Base-by-base conservation (phyloP, 1,140 invertebrate species). In the Drosophila littoralis region DNA sequence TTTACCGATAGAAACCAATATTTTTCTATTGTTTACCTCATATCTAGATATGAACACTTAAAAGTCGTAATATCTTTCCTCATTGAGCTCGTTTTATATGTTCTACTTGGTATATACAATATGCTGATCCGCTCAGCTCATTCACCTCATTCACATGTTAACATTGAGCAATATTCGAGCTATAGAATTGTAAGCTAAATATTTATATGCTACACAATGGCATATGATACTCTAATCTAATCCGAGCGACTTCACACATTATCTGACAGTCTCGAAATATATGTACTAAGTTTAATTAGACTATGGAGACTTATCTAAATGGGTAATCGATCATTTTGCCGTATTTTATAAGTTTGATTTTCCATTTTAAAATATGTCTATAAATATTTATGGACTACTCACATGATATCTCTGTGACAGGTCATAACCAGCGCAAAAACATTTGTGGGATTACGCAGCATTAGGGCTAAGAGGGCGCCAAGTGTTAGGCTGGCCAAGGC, bases 381-480 rank as follows among this genome's bases (percentile, higher is more conserved):
- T 28, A 28, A 28, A 28, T 28, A 28, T 28, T 28, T 28, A 4
- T 5, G 0, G 22, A 28, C 22, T 57, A 91, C 90, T 88, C 59
- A 92, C 91, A 77, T 72, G 2, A 73, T 8, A 54, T 92, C 91
- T 9, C 91, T 64, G 7, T 28, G 17, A 1, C 65, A 38, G 5
- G 90, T 92, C 73, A 77, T 80, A 1, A 75, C 72, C 32, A 81
- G 42, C 0, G 75, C 77, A 46, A 73, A 92, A 1, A 91, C 81
- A 22, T 75, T 75, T 2, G 66, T 77, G 13, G 90, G 84, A 64
- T 72, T 91, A 7, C 72, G 36, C 6, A 91, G 54, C 52, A 86
- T 60, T 9, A 91, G 77, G 1, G 81, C 78, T 59, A 90, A 63
- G 0, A 81, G 50, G 4, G 83, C 85, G n/a, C 80, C 90, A 10